Base-by-base conservation (phyloP, 2,888 invertebrate species). In the Sialis lutaria region DNA sequence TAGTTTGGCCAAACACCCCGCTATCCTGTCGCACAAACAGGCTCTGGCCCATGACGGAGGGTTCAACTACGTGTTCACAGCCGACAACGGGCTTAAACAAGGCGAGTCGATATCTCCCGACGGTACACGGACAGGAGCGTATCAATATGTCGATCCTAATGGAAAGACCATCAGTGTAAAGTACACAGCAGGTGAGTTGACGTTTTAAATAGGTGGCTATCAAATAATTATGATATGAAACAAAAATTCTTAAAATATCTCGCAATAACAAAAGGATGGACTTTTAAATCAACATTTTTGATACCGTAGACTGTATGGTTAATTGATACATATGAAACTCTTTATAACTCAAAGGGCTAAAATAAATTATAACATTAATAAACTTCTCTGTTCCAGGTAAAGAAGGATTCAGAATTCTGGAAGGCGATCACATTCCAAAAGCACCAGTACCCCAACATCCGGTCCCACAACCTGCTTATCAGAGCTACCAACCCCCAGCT, bases 101-200 rank as follows among this genome's bases (percentile, higher is more conserved):
- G 79, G 79, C 0, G 80, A 80, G 57, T 71, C 70, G 51, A 79
- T 81, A 34, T 72, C 75, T 32, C 79, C 79, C 0, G 80, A 81
- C 53, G 80, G 80, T 5, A 73, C 75, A 41, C 63, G 80, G 49
- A 71, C 73, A 1, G 80, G 80, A 0, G 72, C 72, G 1, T 78
- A 77, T 58, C 74, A 75, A 54, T 78, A 77, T 64, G 73, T 75
- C 50, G 79, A 79, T 50, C 79, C 79, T 0, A 74, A 61, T 47
- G 80, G 80, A 0, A 74, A 75, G 57, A 68, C 75, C 12, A 75
- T 80, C 50, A 74, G 73, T 35, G 72, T 80, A 12, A 79, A 73
- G 59, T 75, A 45, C 35, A 48, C 43, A 40, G 48, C 43, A 6
- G 44, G 22, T 22, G 4, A 22, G 2, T 22, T 22, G 22, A 22